Base-by-base conservation (phyloP, 2,888 invertebrate species). In the Phasia obesa region DNA sequence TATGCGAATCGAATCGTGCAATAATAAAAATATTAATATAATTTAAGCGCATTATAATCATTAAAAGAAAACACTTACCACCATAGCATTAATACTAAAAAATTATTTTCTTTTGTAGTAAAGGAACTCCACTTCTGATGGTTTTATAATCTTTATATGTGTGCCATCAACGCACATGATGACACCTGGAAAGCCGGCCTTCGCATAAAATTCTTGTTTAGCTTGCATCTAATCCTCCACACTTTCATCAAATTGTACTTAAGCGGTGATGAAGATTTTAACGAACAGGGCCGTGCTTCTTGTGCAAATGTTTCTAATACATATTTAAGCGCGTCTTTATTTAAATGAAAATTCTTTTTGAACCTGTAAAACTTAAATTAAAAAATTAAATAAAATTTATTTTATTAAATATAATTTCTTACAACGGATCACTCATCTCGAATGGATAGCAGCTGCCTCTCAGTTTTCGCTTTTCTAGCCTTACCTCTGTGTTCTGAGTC, bases 101-200 rank as follows among this genome's bases (percentile, higher is more conserved):
- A 27, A 27, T 27, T 6, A 11, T 17, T 49, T 49, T 49, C 49
- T 49, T 4, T 19, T 49, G 49, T 49, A 49, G 17, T 49, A 49
- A 49, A 49, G 49, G 49, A 49, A 42, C 42, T 42, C 42, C 15
- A 6, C 42, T 42, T 42, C 42, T 15, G 42, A 42, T 42, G 42
- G 42, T 42, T 42, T 42, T 27, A 42, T 42, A 42, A 42, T 42
- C 42, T 42, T 42, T 42, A 42, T 42, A n/a, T n/a, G n/a, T n/a
- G n/a, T n/a, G n/a, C n/a, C n/a, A n/a, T n/a, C n/a, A n/a, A n/a
- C n/a, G n/a, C n/a, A n/a, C n/a, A n/a, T n/a, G n/a, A n/a, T n/a
- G n/a, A n/a, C n/a, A n/a, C n/a, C n/a, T n/a, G n/a, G n/a, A n/a
- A n/a, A n/a, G n/a, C n/a, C n/a, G n/a, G n/a, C n/a, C n/a, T n/a